Percentiles rank a stretch among this genome's conserved stretches.
Evolutionary conservation across 2,113 vertebrate genomes (phyloP).

Genomic region (Brevimyrus niger): DNA sequence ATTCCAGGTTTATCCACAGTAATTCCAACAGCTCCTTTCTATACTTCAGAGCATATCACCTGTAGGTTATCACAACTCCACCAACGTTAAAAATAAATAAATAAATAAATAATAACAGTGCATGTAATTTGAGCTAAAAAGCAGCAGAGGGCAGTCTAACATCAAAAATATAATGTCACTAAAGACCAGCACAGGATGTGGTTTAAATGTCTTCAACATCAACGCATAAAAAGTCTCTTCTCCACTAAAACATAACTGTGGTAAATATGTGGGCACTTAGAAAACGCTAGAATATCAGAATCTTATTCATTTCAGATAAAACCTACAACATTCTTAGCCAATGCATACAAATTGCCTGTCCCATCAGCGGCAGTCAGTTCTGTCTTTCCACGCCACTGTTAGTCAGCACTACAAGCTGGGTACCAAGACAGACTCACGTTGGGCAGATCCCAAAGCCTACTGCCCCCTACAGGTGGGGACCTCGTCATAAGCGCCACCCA

Average conservation of each 20-base stretch:
- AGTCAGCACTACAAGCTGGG: background rate
- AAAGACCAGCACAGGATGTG: background rate
- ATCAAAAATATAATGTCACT: background rate
- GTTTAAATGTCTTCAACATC: background rate
- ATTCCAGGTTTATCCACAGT: background rate
- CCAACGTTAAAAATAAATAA: background rate
- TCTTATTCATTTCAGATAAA: background rate
- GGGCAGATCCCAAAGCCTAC: background rate
- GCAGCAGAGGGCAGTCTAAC: constrained; percentile 15
- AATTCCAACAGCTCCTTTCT: background rate
- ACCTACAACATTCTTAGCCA: background rate
- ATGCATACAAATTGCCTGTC: background rate
- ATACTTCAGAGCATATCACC: background rate
- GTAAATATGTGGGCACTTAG: background rate
- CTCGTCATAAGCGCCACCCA: background rate
- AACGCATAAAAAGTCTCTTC: background rate
- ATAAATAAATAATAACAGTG: background rate
- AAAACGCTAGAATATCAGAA: background rate
- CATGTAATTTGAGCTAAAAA: background rate
- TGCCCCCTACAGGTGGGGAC: background rate
- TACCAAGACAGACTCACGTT: background rate
- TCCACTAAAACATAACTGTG: background rate
- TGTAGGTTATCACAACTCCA: too few species aligned
- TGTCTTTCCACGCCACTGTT: background rate
- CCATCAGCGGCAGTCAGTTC: background rate